A percentile compares a stretch with the other conserved stretches of the same genome.
Conservation (phyloP, 1,140 invertebrate species). For the Drosophila ananassae region DNA sequence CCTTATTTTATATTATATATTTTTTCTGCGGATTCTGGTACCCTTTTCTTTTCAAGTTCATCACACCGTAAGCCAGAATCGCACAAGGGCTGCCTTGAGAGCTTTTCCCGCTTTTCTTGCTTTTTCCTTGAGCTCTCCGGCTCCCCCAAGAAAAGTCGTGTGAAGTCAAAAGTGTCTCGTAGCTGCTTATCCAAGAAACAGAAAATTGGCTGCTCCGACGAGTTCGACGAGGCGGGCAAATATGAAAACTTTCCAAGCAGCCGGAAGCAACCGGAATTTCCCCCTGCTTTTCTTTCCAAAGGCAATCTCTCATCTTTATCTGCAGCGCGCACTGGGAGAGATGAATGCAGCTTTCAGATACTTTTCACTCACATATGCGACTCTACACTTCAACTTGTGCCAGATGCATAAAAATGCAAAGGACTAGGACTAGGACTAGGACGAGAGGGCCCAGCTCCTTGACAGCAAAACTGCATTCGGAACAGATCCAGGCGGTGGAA, state of each 20-base stretch:
- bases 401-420: slow-evolving; percentile 77
- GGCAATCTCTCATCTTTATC: slow-evolving; percentile 61
- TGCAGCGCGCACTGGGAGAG: slow-evolving; percentile 27
- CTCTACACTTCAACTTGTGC: slow-evolving; percentile 71
- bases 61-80: slow-evolving; percentile 37
- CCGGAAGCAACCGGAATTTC: slow-evolving; percentile 64
- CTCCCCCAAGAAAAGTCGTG: slow-evolving; percentile 17
- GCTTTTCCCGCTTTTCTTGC: slow-evolving; percentile 17
- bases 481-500: slow-evolving; percentile 42
- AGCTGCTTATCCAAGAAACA: slow-evolving; percentile 59
- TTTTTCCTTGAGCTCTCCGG: slow-evolving; percentile 31
- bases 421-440: slow-evolving; percentile 19
- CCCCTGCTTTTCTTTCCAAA: slow-evolving; percentile 34
- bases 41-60: slow-evolving; percentile 48
- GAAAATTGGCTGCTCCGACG: slow-evolving; percentile 66
- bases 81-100: slow-evolving; percentile 28
- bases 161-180: slow-evolving; percentile 67
- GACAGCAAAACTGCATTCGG: slow-evolving; percentile 59
- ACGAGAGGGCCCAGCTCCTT: slow-evolving; percentile 55
- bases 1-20: slow-evolving; percentile 35
- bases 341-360: slow-evolving; percentile 45
- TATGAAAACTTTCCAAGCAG: slow-evolving; percentile 68
- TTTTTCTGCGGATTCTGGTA: slow-evolving; percentile 32
- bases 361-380: slow-evolving; percentile 48
- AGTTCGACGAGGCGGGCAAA: slow-evolving; percentile 71